phyloP scores from a whole-genome alignment of 2,888 invertebrate genomes.

The Dysmachus trigonus region DNA sequence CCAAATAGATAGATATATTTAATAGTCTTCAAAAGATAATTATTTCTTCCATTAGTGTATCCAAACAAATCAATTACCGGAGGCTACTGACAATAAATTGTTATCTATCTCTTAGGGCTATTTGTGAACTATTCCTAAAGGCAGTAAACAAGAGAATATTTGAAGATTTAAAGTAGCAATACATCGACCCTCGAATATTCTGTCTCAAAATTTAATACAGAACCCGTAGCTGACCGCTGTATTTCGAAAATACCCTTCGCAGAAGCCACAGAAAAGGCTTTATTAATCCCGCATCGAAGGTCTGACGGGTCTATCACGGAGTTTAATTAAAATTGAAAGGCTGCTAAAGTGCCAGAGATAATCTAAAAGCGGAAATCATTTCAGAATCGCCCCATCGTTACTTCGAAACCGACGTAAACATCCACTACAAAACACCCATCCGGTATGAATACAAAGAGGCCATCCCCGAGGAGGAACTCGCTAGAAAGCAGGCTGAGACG shows the following conservation, averaged over 20 bases:
- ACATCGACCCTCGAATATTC: neutral
- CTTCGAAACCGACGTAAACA: constrained; percentile 92
- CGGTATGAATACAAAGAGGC: constrained; percentile 86
- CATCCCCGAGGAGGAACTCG: constrained; percentile 88
- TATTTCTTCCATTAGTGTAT: no score
- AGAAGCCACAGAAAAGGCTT: neutral
- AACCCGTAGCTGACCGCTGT: neutral
- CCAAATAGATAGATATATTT: no score
- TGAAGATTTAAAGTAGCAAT: neutral
- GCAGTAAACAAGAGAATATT: neutral
- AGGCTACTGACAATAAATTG: neutral
- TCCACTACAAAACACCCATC: constrained; percentile 90
- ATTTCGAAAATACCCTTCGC: neutral
- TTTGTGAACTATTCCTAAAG: neutral
- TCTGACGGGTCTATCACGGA: neutral
- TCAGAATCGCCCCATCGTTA: constrained; percentile 88
- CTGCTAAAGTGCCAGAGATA: neutral
- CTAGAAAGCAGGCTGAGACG: constrained; percentile 86
- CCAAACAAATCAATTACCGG: neutral
- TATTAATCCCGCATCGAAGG: neutral
- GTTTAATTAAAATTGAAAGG: neutral
- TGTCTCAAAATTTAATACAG: neutral
- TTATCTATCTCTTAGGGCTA: neutral
- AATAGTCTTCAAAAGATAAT: no score
- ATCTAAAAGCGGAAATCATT: constrained; percentile 31